These are phyloP conservation scores for Tiliqua scincoides DNA, from an alignment of 2,113 vertebrate genomes.

Conservation along the genomic window DNA sequence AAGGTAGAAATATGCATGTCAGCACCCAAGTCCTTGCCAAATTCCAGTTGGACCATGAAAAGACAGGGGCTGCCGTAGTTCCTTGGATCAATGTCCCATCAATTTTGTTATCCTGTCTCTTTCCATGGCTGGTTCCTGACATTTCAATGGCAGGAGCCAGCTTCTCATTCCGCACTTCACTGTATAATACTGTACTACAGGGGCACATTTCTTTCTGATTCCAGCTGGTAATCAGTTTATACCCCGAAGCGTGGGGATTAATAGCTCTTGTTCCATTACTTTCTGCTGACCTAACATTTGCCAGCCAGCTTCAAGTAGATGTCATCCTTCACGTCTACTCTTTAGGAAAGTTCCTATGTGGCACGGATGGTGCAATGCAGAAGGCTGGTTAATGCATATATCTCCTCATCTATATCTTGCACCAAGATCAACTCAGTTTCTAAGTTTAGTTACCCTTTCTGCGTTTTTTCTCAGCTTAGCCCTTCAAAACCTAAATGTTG, in stretches of 20 bases:
- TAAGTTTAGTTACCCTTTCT: not conserved
- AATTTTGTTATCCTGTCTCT: slow-evolving; percentile 4
- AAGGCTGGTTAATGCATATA: slow-evolving; percentile 8
- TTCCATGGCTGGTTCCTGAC: not conserved
- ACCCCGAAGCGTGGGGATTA: slow-evolving; percentile 33
- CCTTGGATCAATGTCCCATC: slow-evolving; percentile 7
- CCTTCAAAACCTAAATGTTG: not conserved
- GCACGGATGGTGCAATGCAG: slow-evolving; percentile 20
- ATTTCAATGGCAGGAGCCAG: not conserved
- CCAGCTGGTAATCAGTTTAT: slow-evolving; percentile 41
- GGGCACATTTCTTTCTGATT: slow-evolving; percentile 36
- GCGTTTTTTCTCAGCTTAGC: not conserved
- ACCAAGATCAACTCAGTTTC: not conserved
- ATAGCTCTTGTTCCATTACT: slow-evolving; percentile 36
- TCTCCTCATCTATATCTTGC: not conserved
- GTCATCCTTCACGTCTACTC: not conserved
- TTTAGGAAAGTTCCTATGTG: slow-evolving; percentile 1
- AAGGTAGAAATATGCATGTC: not conserved
- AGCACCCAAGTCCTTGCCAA: not conserved
- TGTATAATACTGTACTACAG: slow-evolving; percentile 18
- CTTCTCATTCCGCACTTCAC: not conserved
- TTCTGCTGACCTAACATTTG: slow-evolving; percentile 36
- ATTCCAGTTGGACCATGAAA: not conserved
- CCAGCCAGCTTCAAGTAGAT: not conserved
- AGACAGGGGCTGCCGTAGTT: not conserved